These are phyloP conservation scores for Bedellia somnulentella DNA, from an alignment of 2,888 invertebrate genomes.

Conservation along the genomic window DNA sequence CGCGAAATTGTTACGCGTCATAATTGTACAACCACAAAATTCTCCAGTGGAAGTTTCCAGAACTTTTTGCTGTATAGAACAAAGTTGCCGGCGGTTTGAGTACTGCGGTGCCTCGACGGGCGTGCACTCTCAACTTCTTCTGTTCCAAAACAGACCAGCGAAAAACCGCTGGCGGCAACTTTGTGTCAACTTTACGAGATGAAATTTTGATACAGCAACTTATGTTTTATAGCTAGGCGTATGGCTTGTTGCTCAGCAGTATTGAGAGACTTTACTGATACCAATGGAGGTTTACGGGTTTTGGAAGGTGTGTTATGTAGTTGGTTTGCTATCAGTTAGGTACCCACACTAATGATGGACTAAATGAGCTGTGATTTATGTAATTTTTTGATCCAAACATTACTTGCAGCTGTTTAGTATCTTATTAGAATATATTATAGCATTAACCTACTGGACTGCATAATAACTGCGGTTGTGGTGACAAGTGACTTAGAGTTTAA, in stretches of 20 bases:
- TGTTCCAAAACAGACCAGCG: slow-evolving; percentile 22
- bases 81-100: slow-evolving; percentile 38
- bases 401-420: too few species aligned
- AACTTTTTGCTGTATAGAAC: slow-evolving; percentile 30
- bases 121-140: slow-evolving; percentile 31
- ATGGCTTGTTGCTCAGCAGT: background rate
- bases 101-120: slow-evolving; percentile 14
- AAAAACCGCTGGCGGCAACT: slow-evolving; percentile 37
- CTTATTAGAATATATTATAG: too few species aligned
- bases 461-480: too few species aligned
- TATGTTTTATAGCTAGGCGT: too few species aligned
- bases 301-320: too few species aligned
- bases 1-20: background rate
- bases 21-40: background rate
- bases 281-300: background rate
- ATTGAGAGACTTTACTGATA: slow-evolving; percentile 1
- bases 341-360: too few species aligned
- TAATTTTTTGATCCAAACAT: too few species aligned
- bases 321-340: too few species aligned
- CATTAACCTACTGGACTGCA: too few species aligned
- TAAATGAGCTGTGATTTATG: too few species aligned
- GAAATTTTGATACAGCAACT: slow-evolving; percentile 16
- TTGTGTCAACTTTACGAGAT: slow-evolving; percentile 32
- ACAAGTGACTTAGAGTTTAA: too few species aligned
- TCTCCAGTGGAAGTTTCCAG: slow-evolving; percentile 14